Base-by-base conservation (phyloP, 1,140 invertebrate species). In the Oedothorax gibbosus region DNA sequence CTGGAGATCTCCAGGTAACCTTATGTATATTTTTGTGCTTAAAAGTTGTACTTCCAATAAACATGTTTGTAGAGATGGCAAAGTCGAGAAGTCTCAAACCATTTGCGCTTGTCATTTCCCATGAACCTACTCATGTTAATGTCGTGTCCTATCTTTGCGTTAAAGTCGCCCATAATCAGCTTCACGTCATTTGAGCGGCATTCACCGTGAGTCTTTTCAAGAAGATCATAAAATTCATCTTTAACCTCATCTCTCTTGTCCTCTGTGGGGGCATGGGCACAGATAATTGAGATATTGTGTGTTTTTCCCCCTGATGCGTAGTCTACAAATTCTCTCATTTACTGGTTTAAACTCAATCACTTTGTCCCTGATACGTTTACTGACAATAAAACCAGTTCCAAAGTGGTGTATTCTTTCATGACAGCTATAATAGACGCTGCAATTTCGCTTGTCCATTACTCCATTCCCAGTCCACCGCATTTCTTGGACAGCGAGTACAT, bases 161-260 rank as follows among this genome's bases (percentile, higher is more conserved):
- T 35, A 35, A 35, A 78, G n/a, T 78, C 76, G 7, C 76, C 76
- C 60, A 78, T 78, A 9, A 78, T 51, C 49, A 78, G 62, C 21
- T 66, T 65, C 35, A 65, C 12, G 18, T 78, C 76, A 78, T 66
- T 78, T 78, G 76, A 66, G 56, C 76, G 10, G 49, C 62, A 65
- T 65, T 66, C 62, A 65, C 35, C 64, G 35, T 65, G 49, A 14
- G 62, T 78, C 76, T 78, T 65, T 15, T 78, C 60, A 65, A 78
- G 76, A 78, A 64, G 62, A 49, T 77, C 73, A 77, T 77, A 77
- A 12, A 77, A 77, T 78, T 66, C 76, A 66, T 78, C 76, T 21
- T 78, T 78, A 64, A 20, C 62, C 18, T 78, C 76, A 65, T 8
- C 62, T 53, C 60, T 35, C 49, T 78, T 78, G 2, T 78, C 76